Evolutionary conservation across 2,888 invertebrate genomes (phyloP).

Genomic region (Apantesis nais): DNA sequence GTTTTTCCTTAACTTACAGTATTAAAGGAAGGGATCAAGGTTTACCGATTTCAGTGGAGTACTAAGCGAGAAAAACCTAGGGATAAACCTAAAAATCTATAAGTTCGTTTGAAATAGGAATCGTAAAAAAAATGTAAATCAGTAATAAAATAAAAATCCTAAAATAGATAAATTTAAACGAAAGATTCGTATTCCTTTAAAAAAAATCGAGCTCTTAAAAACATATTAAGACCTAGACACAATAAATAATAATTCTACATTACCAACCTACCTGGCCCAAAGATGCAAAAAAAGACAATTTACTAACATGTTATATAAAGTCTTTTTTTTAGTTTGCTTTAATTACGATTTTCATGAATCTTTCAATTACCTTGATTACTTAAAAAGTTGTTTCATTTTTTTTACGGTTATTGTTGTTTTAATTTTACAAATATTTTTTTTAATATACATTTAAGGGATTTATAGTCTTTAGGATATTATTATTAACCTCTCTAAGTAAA

Average conservation of each 20-base stretch:
- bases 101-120: neutral
- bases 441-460: too few relatives aligned
- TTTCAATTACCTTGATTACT: neutral
- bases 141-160: neutral
- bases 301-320: neutral
- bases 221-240: neutral
- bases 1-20: slow-evolving; percentile 3
- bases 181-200: neutral
- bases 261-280: too few relatives aligned
- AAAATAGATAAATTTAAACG: neutral
- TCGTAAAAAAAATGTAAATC: neutral
- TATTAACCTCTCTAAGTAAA: too few relatives aligned
- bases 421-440: too few relatives aligned
- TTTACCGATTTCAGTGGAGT: neutral
- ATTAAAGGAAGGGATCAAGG: neutral
- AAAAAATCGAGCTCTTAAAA: neutral
- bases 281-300: too few relatives aligned
- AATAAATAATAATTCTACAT: too few relatives aligned
- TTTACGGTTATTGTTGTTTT: too few relatives aligned
- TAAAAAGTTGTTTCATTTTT: too few relatives aligned
- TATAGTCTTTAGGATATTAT: too few relatives aligned
- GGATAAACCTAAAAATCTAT: neutral
- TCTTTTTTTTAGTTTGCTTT: neutral
- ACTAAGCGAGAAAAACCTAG: neutral
- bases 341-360: too few relatives aligned